A percentile compares a stretch with the other conserved stretches of the same genome.
phyloP scores from a whole-genome alignment of 2,113 vertebrate species.

The Rhea americana region DNA sequence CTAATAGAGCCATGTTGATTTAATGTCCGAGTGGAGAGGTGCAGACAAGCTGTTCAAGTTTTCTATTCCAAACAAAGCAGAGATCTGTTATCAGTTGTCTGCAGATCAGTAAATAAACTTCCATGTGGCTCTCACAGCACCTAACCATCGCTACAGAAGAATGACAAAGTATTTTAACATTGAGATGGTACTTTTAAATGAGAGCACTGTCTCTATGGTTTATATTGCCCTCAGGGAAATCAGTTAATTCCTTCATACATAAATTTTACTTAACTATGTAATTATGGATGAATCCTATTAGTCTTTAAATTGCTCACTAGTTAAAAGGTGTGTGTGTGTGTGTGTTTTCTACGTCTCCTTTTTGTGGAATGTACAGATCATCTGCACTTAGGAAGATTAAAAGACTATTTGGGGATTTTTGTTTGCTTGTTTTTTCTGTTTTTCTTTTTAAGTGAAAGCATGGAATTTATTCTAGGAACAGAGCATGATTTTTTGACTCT shows the following conservation, averaged over 20 bases:
- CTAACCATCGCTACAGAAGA: slow-evolving; percentile 67
- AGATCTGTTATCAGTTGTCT: slow-evolving; percentile 81
- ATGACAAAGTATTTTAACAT: slow-evolving; percentile 73
- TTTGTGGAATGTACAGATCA: slow-evolving; percentile 65
- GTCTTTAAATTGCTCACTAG: slow-evolving; percentile 72
- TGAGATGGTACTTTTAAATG: slow-evolving; percentile 65
- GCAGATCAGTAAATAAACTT: slow-evolving; percentile 81
- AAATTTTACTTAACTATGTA: slow-evolving; percentile 85
- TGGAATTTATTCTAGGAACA: slow-evolving; percentile 15
- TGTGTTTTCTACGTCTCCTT: slow-evolving; percentile 57
- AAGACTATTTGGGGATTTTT: slow-evolving; percentile 58
- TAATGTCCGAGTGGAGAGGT: slow-evolving; percentile 91
- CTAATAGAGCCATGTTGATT: slow-evolving; percentile 94
- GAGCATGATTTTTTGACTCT: neutral
- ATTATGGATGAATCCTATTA: slow-evolving; percentile 79
- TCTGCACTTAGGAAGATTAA: slow-evolving; percentile 71
- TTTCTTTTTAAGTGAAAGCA: slow-evolving; percentile 41
- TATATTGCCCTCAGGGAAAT: slow-evolving; percentile 78
- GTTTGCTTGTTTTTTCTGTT: slow-evolving; percentile 19
- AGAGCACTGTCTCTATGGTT: slow-evolving; percentile 68
- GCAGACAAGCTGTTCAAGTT: slow-evolving; percentile 88
- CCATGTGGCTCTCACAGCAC: slow-evolving; percentile 74
- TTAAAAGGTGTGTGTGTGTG: slow-evolving; percentile 75
- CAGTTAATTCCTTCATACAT: slow-evolving; percentile 77
- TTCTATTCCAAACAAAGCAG: slow-evolving; percentile 85